These are phyloP conservation scores for Tretioscincus oriximinensis DNA, from an alignment of 2,113 vertebrate species.

Conservation along the genomic window DNA sequence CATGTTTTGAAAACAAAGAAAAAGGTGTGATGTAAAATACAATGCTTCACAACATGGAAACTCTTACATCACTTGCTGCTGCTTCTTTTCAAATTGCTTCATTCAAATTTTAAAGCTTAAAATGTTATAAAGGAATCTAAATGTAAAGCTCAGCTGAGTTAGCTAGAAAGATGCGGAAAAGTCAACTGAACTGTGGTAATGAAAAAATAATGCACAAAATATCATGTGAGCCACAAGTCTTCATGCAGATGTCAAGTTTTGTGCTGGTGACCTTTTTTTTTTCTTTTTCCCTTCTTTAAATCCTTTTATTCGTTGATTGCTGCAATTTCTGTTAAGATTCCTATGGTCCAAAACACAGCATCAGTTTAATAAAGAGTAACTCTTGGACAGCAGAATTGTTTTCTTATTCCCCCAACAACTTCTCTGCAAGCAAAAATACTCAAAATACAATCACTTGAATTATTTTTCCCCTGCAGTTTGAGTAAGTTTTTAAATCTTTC, in stretches of 20 bases:
- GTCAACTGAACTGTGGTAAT: background rate
- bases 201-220: background rate
- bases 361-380: constrained; percentile 22
- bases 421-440: background rate
- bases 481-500: background rate
- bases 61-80: background rate
- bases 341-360: constrained; percentile 24
- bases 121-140: constrained; percentile 43
- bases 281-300: background rate
- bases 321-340: background rate
- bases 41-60: too few relatives aligned
- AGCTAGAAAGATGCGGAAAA: constrained; percentile 61
- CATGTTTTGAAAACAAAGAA: too few relatives aligned
- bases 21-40: too few relatives aligned
- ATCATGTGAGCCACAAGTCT: too few relatives aligned
- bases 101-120: background rate
- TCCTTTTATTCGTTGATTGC: background rate
- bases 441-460: background rate
- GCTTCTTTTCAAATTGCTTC: background rate
- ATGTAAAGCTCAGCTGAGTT: constrained; percentile 52
- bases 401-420: constrained; percentile 36
- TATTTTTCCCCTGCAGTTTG: background rate
- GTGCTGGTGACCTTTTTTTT: background rate
- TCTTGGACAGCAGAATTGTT: constrained; percentile 56
- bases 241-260: too few relatives aligned